Percentiles rank a stretch among this genome's conserved stretches.
phyloP scores from a whole-genome alignment of 1,140 invertebrate genomes.

The Augochlora pura region DNA sequence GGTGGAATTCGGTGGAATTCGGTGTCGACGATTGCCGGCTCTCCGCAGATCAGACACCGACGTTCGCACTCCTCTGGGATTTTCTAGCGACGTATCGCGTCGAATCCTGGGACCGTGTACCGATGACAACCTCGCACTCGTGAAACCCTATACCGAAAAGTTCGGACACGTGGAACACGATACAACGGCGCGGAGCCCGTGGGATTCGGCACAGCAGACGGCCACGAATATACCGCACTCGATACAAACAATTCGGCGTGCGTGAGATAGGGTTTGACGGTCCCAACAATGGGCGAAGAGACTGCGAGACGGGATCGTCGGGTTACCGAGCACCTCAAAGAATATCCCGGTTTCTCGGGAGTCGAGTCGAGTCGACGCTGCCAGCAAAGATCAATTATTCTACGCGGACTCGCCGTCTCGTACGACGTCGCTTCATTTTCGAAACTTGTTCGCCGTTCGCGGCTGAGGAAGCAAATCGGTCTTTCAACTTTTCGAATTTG shows the following conservation, averaged over 20 bases:
- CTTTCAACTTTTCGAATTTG: too few relatives aligned
- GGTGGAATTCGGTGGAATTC: not conserved
- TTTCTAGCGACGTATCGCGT: not conserved
- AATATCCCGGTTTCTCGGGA: too few relatives aligned
- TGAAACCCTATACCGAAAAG: not conserved
- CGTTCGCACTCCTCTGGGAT: not conserved
- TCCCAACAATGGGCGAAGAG: not conserved
- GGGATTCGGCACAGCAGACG: not conserved
- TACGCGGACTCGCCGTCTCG: too few relatives aligned
- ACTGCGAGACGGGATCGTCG: too few relatives aligned
- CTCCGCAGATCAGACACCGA: not conserved
- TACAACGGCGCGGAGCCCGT: not conserved
- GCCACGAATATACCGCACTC: not conserved
- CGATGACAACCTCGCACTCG: not conserved
- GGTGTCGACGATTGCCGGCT: not conserved
- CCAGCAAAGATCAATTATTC: too few relatives aligned
- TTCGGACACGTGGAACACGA: slow-evolving; percentile 5
- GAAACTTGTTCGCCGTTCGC: too few relatives aligned
- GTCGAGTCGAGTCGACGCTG: too few relatives aligned
- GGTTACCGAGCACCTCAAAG: too few relatives aligned
- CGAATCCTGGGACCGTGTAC: not conserved
- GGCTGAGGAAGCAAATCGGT: too few relatives aligned
- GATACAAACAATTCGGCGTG: not conserved
- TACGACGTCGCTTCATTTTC: too few relatives aligned
- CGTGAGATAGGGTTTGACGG: not conserved